A percentile compares a stretch with the other conserved stretches of the same genome.
These are phyloP conservation scores for Sacculina carcini DNA, from an alignment of 2,888 invertebrate genomes.

Conservation along the genomic window DNA sequence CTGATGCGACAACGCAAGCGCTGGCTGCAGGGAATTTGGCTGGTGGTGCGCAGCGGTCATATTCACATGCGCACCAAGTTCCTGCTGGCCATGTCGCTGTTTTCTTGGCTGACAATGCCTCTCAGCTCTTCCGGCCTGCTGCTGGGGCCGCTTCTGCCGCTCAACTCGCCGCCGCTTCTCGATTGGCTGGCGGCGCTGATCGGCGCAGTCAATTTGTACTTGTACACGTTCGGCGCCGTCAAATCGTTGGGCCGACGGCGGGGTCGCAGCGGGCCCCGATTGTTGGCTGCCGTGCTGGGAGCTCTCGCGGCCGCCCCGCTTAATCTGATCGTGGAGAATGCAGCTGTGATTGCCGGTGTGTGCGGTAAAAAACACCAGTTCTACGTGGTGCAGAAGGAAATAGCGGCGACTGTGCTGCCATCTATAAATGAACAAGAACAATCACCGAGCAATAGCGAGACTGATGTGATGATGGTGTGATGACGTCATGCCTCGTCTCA, in stretches of 20 bases:
- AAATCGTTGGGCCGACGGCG: constrained; percentile 77
- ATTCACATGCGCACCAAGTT: constrained; percentile 27
- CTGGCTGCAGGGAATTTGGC: constrained; percentile 64
- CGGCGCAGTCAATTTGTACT: constrained; percentile 80
- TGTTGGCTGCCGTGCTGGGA: constrained; percentile 51
- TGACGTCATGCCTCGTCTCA: too few species aligned
- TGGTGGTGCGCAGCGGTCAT: constrained; percentile 60
- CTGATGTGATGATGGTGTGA: too few species aligned
- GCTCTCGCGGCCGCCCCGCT: constrained; percentile 74
- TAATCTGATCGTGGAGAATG: constrained; percentile 77
- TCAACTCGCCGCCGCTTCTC: constrained; percentile 41
- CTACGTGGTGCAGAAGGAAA: constrained; percentile 67
- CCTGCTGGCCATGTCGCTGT: constrained; percentile 60
- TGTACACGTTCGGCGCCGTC: constrained; percentile 92
- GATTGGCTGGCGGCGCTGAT: constrained; percentile 33
- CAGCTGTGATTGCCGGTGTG: constrained; percentile 80
- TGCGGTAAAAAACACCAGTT: constrained; percentile 87
- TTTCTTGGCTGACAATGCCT: constrained; percentile 88
- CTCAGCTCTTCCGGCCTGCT: constrained; percentile 68
- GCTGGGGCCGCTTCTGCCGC: constrained; percentile 52
- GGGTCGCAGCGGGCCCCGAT: constrained; percentile 50
- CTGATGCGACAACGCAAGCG: constrained; percentile 86
- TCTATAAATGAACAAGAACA: too few species aligned
- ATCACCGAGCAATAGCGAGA: too few species aligned
- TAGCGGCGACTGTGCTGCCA: too few species aligned